Percentiles rank a stretch among this genome's conserved stretches.
These are phyloP conservation scores for Anastatus disparis DNA, from an alignment of 1,140 invertebrate species.

Conservation along the genomic window DNA sequence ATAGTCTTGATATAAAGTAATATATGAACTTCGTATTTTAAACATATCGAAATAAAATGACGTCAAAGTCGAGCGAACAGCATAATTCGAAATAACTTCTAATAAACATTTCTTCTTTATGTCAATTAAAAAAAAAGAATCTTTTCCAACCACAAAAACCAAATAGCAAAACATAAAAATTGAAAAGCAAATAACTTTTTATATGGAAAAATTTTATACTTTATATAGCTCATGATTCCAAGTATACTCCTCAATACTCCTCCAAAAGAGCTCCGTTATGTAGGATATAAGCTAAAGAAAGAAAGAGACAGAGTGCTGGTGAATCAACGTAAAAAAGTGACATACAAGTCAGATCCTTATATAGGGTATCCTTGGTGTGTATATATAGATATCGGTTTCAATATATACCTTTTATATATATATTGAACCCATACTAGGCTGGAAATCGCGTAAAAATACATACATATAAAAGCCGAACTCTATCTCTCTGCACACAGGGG, in stretches of 20 bases:
- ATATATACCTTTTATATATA: no score
- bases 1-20: no score
- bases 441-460: conserved; percentile 46
- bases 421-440: no score
- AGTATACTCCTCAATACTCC: no score
- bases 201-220: conserved; percentile 28
- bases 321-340: conserved; percentile 44
- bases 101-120: no score
- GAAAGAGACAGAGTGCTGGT: neutral
- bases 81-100: no score
- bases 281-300: neutral
- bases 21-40: no score
- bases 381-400: no score
- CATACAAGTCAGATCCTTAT: conserved; percentile 39
- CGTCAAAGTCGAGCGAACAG: no score
- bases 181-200: conserved; percentile 20
- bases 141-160: neutral
- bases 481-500: conserved; percentile 46
- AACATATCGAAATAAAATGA: no score
- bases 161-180: neutral
- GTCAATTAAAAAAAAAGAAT: conserved; percentile 10
- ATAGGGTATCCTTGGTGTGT: conserved; percentile 19
- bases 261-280: no score
- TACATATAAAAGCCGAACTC: conserved; percentile 52
- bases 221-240: conserved; percentile 11